phyloP scores from a whole-genome alignment of 64 coral and sea anemone genomes.

The Montipora cactus region DNA sequence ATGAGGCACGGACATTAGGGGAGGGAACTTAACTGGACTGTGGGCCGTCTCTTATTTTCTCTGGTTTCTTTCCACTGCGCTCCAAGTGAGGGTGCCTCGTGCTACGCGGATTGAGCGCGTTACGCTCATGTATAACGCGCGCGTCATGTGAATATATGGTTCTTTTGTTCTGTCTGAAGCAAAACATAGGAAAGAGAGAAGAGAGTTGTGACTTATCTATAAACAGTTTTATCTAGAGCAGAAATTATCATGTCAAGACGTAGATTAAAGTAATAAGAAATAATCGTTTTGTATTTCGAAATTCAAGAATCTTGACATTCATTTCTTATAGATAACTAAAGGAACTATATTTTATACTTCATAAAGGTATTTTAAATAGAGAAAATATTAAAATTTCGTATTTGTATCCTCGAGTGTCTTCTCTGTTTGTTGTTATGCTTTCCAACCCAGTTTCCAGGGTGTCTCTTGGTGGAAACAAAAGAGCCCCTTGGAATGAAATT shows the following conservation, averaged over 20 bases:
- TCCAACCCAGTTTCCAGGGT: no score
- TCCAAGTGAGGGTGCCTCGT: background rate
- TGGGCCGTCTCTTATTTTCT: background rate
- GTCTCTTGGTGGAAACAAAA: no score
- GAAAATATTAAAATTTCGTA: constrained; percentile 39
- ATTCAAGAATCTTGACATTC: constrained; percentile 1
- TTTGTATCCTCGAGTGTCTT: background rate
- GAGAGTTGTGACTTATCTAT: background rate
- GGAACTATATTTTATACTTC: background rate
- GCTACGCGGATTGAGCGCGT: no score
- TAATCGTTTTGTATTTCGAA: background rate
- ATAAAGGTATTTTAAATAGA: constrained; percentile 10
- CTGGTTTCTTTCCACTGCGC: no score
- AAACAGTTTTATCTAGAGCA: background rate
- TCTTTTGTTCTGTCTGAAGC: background rate
- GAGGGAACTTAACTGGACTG: background rate
- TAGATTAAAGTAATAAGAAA: background rate
- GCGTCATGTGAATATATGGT: no score
- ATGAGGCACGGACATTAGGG: no score
- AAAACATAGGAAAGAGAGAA: background rate
- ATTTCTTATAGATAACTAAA: background rate
- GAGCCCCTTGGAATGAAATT: no score
- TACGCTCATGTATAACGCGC: no score
- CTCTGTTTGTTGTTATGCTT: no score
- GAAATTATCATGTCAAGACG: background rate